Evolutionary conservation across 2,113 vertebrate genomes (phyloP), one percentile per base, ranked within the genome.

Genomic region (Syrmaticus mikado): DNA sequence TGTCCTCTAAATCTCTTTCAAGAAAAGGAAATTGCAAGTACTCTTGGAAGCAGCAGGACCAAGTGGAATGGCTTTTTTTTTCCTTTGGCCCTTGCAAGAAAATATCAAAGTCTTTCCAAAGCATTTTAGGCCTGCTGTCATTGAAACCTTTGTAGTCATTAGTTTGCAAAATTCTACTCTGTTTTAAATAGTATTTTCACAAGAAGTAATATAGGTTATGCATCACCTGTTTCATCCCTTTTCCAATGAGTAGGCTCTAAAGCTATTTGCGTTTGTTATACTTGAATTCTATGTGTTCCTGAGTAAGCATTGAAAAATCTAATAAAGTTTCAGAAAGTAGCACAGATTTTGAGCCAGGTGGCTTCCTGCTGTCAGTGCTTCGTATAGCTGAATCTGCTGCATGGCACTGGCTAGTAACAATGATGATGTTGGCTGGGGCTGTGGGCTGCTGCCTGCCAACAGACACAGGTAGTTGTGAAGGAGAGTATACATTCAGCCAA

Each of bases 1-100:
- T 75, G 61, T 66, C 64, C 71, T 87, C 77, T 95, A 95, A 87
- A 87, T 92, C 89, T 73, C 93, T 82, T 92, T 92, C 77, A 78
- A 92, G 74, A 64, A 80, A 86, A 95, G 66, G 65, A 96, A 84
- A 45, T 93, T 92, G 81, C 75, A 94, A 50, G 36, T 85, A 77
- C 40, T 87, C 24, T 30, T 92, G 64, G 50, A 91, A 97, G 71
- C 45, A 72, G 48, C 25, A 84, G 71, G 36, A 91, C 5, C 24
- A 81, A 87, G 61, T 46, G 19, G 6, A 68, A 55, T 58, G 25
- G 34, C 7, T 36, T 64, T 45, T 50, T 67, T 2, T 3, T 3
- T 2, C 2, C 20, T 58, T 90, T 90, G 9, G 67, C 57, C 43
- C n/a, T 87, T 27, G 38, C 19, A 48, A 88, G 61, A 84, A 67